Evolutionary conservation across 2,888 invertebrate genomes (phyloP), one percentile per base, ranked within the genome.

Genomic region (Scaptomyza flava): DNA sequence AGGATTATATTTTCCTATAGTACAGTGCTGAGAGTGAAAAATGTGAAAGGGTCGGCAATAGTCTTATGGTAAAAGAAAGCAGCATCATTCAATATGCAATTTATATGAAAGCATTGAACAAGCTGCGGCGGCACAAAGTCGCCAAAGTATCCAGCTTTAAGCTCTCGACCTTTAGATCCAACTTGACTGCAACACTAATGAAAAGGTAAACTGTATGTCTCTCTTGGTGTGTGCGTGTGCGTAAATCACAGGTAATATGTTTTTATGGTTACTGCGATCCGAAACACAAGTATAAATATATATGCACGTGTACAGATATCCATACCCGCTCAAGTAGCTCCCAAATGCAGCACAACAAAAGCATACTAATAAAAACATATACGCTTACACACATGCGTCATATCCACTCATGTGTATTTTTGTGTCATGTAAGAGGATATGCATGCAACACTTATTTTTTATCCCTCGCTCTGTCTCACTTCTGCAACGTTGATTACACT

Each of bases 351-450:
- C 56, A 48, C 64, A 77, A 63, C 77, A 74, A 74, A 76, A 80
- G 86, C 74, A 65, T 61, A 86, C 82, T 83, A 83, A 83, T 87
- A 83, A 83, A 83, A 83, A 85, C 86, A 82, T 85, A 75, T 76
- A 78, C 67, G 53, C 14, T 9, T 38, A 36, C 14, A 14, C 14
- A 38, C 8, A 41, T 61, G 80, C 63, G 65, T 42, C 20, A 51
- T 52, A 45, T 52, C 30, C 38, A 17, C 43, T 43, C 36, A 38
- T 45, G 53, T 59, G 53, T 57, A 27, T 51, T 14, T 61, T 56
- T 76, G 84, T 72, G 62, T 87, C 79, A 72, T 85, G 74, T 89
- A 85, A 87, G 86, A 79, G 72, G 82, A 89, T 89, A 76, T 83
- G 82, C 87, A 87, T 83, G 83, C 89, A 89, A 87, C 89, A 89